These are phyloP conservation scores for Aphis craccivora DNA, from an alignment of 1,140 invertebrate genomes.

Conservation along the genomic window DNA sequence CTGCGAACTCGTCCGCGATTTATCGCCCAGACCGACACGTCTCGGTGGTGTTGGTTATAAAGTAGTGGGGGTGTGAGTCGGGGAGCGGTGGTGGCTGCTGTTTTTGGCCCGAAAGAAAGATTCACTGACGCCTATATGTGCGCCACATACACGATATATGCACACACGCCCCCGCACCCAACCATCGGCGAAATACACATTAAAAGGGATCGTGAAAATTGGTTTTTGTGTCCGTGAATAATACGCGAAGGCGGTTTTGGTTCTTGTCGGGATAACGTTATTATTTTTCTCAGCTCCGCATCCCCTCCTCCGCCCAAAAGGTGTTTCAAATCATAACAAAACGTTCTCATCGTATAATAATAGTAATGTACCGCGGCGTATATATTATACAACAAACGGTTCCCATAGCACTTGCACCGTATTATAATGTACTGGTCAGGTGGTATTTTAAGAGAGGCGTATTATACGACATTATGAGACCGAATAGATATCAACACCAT, in stretches of 20 bases:
- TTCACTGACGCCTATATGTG: background rate
- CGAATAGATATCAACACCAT: background rate
- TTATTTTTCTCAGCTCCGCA: background rate
- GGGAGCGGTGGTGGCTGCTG: background rate
- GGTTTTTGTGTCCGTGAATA: slow-evolving; percentile 41
- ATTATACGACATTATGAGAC: background rate
- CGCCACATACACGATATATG: background rate
- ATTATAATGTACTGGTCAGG: background rate
- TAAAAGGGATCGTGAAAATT: slow-evolving; percentile 46
- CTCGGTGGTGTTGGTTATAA: background rate
- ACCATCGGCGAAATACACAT: background rate
- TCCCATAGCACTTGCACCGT: background rate
- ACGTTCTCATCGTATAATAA: slow-evolving; percentile 18
- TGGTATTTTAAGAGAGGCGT: background rate
- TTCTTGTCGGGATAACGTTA: background rate
- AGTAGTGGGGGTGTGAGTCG: too few relatives aligned
- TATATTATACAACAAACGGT: background rate
- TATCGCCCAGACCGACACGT: background rate
- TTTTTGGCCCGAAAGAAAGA: slow-evolving; percentile 6
- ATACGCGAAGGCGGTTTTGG: background rate
- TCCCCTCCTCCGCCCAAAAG: background rate
- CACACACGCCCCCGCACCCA: background rate
- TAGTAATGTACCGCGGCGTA: background rate
- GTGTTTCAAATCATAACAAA: slow-evolving; percentile 45
- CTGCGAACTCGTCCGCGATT: background rate